Conservation (phyloP, 2,888 invertebrate genomes). For the Cerastoderma edule region DNA sequence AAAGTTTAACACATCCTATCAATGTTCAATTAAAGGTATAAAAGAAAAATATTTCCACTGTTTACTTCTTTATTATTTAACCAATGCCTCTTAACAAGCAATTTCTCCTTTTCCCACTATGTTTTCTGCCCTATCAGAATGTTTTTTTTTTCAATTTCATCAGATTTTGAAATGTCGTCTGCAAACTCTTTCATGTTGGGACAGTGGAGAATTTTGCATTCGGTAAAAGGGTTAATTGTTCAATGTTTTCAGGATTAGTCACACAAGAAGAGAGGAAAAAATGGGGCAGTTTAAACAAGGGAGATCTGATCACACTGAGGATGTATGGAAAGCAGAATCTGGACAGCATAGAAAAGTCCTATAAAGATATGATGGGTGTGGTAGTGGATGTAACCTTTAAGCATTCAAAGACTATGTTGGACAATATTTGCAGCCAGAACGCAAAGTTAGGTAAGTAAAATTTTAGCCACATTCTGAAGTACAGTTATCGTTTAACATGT, state of each 20-base stretch:
- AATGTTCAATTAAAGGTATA: too few relatives aligned
- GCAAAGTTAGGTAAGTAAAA: constrained; percentile 41
- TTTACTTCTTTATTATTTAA: too few relatives aligned
- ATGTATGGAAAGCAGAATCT: constrained; percentile 36
- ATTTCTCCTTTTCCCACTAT: neutral
- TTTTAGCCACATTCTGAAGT: neutral
- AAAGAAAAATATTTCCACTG: too few relatives aligned
- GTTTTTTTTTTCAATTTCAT: too few relatives aligned
- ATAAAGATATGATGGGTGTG: constrained; percentile 25
- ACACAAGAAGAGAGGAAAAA: constrained; percentile 13
- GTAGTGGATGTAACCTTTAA: constrained; percentile 41
- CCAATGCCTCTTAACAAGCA: neutral
- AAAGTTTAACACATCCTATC: neutral
- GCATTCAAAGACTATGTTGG: constrained; percentile 20
- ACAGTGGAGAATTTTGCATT: too few relatives aligned
- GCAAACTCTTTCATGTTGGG: too few relatives aligned
- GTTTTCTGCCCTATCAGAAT: too few relatives aligned
- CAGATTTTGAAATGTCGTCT: too few relatives aligned
- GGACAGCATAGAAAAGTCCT: neutral
- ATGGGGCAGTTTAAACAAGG: constrained; percentile 46
- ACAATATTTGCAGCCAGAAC: constrained; percentile 36
- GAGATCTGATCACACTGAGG: constrained; percentile 60
- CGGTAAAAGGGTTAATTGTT: constrained; percentile 31
- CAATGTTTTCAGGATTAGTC: constrained; percentile 13
- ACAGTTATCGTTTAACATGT: too few relatives aligned